These are phyloP conservation scores for Atethmia centrago DNA, from an alignment of 2,888 invertebrate species.

Conservation along the genomic window DNA sequence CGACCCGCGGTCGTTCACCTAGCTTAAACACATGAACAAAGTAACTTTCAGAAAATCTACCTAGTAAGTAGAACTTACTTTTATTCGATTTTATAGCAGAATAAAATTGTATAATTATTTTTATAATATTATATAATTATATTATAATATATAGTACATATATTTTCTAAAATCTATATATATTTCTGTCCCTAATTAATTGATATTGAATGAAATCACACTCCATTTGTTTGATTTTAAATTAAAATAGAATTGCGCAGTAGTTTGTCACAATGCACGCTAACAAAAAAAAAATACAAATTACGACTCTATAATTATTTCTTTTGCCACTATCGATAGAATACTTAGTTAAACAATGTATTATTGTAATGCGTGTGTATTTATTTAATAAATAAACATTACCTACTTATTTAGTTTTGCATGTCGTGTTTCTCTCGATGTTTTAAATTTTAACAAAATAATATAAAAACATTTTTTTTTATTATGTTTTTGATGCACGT, in stretches of 20 bases:
- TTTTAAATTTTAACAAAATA: neutral
- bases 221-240: neutral
- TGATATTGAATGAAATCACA: neutral
- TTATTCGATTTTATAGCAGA: neutral
- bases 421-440: neutral
- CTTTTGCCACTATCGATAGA: slow-evolving; percentile 12
- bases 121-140: too few species aligned
- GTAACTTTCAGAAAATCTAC: slow-evolving; percentile 12
- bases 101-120: neutral
- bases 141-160: too few species aligned
- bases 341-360: slow-evolving; percentile 24
- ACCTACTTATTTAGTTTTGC: neutral
- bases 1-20: slow-evolving; percentile 44
- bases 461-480: neutral
- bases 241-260: neutral
- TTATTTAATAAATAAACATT: slow-evolving; percentile 31
- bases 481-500: neutral
- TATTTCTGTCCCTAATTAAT: too few species aligned
- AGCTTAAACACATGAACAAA: slow-evolving; percentile 17
- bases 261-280: neutral
- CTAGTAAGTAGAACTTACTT: neutral
- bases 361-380: slow-evolving; percentile 1
- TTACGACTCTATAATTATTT: slow-evolving; percentile 2
- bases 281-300: neutral
- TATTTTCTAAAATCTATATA: too few species aligned